Conservation (phyloP, 1,140 invertebrate genomes). For the Cyphomyrmex costatus region DNA sequence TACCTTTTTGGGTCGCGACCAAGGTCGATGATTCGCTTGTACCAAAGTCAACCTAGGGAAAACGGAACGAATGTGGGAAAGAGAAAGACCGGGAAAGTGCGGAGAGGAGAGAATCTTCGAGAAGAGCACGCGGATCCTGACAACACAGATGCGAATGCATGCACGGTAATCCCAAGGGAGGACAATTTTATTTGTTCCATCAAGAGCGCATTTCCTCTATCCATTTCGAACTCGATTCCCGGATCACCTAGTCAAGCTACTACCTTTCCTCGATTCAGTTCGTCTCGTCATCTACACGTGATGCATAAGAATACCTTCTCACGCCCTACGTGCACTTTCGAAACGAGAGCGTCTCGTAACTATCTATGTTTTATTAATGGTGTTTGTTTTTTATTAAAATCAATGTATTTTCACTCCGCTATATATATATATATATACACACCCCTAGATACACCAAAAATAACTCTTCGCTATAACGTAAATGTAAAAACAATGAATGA, state of each 20-base stretch:
- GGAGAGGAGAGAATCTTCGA: neutral
- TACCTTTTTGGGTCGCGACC: conserved; percentile 44
- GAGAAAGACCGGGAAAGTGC: conserved; percentile 15
- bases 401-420: neutral
- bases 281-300: conserved; percentile 49
- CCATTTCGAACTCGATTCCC: conserved; percentile 53
- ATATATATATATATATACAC: no score
- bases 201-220: conserved; percentile 43
- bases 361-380: conserved; percentile 7
- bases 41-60: conserved; percentile 38
- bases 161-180: conserved; percentile 62
- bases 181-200: conserved; percentile 71
- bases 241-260: conserved; percentile 51
- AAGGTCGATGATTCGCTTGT: conserved; percentile 32
- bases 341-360: neutral
- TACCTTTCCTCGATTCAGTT: neutral
- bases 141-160: conserved; percentile 53
- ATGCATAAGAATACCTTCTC: conserved; percentile 50
- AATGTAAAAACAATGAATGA: conserved; percentile 31
- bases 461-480: neutral
- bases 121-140: conserved; percentile 34
- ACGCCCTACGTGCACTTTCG: neutral
- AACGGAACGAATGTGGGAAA: neutral
- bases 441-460: neutral
- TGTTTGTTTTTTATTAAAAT: neutral